phyloP scores from a whole-genome alignment of 2,113 vertebrate genomes.

The Collichthys lucidus region DNA sequence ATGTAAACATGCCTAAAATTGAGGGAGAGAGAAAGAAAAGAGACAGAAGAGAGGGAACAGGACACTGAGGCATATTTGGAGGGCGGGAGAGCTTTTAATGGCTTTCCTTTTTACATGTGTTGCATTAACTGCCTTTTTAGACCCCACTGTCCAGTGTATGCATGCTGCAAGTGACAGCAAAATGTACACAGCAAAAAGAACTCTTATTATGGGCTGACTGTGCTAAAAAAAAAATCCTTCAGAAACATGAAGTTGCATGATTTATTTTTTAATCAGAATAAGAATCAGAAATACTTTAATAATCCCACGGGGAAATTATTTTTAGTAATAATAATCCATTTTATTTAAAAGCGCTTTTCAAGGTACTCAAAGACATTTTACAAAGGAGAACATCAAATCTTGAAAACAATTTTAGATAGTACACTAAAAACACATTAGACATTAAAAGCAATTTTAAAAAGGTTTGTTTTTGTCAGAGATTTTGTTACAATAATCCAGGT shows the following conservation, averaged over 20 bases:
- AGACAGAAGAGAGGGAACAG: background rate
- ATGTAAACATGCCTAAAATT: conserved; percentile 52
- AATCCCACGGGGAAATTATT: too few relatives aligned
- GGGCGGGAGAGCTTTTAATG: background rate
- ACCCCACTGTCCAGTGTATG: background rate
- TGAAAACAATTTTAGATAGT: too few relatives aligned
- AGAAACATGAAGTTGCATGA: background rate
- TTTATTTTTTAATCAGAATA: background rate
- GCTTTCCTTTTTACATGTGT: background rate
- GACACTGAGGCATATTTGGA: background rate
- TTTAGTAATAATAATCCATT: too few relatives aligned
- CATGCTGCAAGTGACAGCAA: background rate
- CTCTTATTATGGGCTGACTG: too few relatives aligned
- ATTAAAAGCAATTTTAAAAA: too few relatives aligned
- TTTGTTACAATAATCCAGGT: too few relatives aligned
- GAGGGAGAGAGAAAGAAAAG: background rate
- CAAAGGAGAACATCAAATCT: too few relatives aligned
- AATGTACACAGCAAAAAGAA: background rate
- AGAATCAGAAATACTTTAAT: too few relatives aligned
- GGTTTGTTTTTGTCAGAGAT: too few relatives aligned
- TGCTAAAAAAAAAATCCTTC: background rate
- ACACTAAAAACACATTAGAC: too few relatives aligned
- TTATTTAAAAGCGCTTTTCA: too few relatives aligned
- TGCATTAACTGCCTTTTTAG: background rate
- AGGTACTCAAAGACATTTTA: too few relatives aligned